A percentile compares a stretch with the other conserved stretches of the same genome.
phyloP scores from a whole-genome alignment of 2,888 invertebrate species.

The Eulithis testata region DNA sequence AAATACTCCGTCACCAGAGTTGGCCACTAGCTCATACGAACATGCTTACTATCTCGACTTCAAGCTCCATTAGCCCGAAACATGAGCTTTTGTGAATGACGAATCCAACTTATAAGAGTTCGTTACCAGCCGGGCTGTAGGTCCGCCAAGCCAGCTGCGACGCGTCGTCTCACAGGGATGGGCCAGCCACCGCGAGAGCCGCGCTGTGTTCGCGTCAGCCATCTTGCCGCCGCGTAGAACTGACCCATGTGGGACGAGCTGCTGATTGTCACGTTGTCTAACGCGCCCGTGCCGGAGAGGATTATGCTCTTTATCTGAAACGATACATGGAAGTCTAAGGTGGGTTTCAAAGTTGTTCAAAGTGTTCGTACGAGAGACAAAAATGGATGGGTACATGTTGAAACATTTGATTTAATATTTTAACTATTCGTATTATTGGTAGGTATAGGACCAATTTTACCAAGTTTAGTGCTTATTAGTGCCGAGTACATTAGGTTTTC shows the following conservation, averaged over 20 bases:
- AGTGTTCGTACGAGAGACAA: too few species aligned
- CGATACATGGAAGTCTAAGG: background rate
- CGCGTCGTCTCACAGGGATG: slow-evolving; percentile 92
- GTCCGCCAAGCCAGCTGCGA: slow-evolving; percentile 29
- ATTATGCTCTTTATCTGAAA: slow-evolving; percentile 86
- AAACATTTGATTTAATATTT: too few species aligned
- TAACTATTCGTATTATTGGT: too few species aligned
- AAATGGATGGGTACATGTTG: too few species aligned
- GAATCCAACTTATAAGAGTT: background rate
- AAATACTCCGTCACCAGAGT: too few species aligned
- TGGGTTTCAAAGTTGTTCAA: too few species aligned
- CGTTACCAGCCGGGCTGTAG: slow-evolving; percentile 37
- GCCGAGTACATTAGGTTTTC: too few species aligned
- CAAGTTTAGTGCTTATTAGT: too few species aligned
- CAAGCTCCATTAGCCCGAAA: background rate
- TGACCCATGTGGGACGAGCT: slow-evolving; percentile 95
- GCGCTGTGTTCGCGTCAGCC: slow-evolving; percentile 96
- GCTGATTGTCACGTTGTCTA: slow-evolving; percentile 91
- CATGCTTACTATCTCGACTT: too few species aligned
- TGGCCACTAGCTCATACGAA: too few species aligned
- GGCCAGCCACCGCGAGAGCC: slow-evolving; percentile 95
- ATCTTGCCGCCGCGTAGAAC: slow-evolving; percentile 96
- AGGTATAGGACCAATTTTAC: too few species aligned
- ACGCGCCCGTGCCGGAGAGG: slow-evolving; percentile 88
- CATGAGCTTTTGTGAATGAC: too few species aligned